Evolutionary conservation across 1,140 invertebrate genomes (phyloP).

Genomic region (Zophobas atratus): DNA sequence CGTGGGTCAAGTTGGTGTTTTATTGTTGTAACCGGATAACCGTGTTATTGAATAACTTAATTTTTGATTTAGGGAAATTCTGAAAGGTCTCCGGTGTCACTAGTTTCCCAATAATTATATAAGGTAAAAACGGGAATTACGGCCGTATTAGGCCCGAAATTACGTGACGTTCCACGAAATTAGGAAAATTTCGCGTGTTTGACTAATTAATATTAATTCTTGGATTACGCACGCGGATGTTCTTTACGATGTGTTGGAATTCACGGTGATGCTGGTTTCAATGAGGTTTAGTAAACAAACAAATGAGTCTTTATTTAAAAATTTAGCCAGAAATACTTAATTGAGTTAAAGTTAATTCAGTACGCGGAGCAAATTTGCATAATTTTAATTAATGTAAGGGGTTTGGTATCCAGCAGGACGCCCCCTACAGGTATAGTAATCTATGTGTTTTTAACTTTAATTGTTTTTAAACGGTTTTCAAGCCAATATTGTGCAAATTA

Average conservation of each 20-base stretch:
- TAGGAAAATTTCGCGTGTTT: neutral
- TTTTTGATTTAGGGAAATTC: neutral
- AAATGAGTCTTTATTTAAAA: neutral
- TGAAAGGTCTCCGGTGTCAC: neutral
- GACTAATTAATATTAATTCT: neutral
- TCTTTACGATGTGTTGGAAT: neutral
- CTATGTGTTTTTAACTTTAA: too few species aligned
- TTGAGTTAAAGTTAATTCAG: neutral
- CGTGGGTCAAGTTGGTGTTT: neutral
- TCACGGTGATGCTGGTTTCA: neutral
- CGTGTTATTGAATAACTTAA: neutral
- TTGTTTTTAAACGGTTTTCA: too few species aligned
- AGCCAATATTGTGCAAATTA: too few species aligned
- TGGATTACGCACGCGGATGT: conserved; percentile 2
- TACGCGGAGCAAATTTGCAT: neutral
- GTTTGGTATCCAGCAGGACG: too few species aligned
- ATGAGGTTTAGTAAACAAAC: conserved; percentile 21
- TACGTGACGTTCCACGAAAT: neutral
- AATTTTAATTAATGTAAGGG: neutral
- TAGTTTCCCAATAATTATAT: neutral
- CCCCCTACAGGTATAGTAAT: too few species aligned
- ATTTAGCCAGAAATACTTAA: too few species aligned
- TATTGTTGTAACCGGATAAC: neutral
- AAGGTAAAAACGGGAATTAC: neutral
- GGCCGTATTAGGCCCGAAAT: neutral